These are phyloP conservation scores for Phylloscopus whistleri DNA, from an alignment of 2,113 vertebrate species.

Conservation along the genomic window DNA sequence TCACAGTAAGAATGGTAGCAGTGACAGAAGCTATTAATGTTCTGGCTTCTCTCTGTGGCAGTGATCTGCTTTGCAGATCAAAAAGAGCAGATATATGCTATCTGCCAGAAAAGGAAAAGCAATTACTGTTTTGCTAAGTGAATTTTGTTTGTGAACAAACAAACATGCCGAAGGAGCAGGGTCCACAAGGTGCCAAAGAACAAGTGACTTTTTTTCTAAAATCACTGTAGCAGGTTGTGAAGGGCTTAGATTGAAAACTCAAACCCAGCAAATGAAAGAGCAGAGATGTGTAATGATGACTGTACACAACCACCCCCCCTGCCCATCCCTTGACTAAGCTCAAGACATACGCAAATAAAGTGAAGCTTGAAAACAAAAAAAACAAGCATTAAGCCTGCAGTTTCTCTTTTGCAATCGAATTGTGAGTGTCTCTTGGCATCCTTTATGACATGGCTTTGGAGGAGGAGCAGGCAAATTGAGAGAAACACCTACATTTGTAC, in stretches of 20 bases:
- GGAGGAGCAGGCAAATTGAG: not conserved
- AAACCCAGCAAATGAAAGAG: not conserved
- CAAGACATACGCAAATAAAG: not conserved
- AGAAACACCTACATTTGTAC: not conserved
- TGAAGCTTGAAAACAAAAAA: not conserved
- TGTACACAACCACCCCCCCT: not conserved
- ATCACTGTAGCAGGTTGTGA: not conserved
- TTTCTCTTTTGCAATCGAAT: not conserved
- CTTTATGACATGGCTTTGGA: not conserved
- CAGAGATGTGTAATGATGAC: not conserved
- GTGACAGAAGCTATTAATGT: conserved; percentile 38
- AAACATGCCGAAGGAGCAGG: not conserved
- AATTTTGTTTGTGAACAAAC: not conserved
- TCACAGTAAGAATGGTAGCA: not conserved
- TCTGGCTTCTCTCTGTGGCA: not conserved
- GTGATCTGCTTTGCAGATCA: not conserved
- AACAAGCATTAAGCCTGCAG: not conserved
- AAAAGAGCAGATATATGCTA: not conserved
- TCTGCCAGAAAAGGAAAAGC: not conserved
- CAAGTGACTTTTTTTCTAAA: not conserved
- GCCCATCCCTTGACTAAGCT: not conserved
- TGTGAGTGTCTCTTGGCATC: not conserved
- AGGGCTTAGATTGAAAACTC: not conserved
- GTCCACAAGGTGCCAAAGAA: not conserved
- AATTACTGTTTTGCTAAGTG: not conserved